Evolutionary conservation across 2,113 vertebrate genomes (phyloP).

Genomic region (Strix aluco): DNA sequence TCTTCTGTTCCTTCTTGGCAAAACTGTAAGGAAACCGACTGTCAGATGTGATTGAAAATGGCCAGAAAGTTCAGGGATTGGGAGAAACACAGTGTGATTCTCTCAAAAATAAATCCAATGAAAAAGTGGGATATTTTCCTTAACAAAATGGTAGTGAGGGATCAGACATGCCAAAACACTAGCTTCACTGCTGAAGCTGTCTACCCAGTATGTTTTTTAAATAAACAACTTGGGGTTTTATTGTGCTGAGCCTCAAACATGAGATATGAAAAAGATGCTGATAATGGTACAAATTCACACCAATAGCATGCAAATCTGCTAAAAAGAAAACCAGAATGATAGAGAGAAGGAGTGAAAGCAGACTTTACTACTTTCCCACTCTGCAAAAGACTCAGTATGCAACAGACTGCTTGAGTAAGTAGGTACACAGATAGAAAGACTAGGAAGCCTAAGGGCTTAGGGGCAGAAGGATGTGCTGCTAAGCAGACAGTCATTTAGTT

Average conservation of each 20-base stretch:
- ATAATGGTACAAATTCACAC: accelerated
- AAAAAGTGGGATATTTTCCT: background rate
- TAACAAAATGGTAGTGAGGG: background rate
- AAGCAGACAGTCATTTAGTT: background rate
- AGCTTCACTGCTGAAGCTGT: background rate
- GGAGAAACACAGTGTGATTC: background rate
- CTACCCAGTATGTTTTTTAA: background rate
- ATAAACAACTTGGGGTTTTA: background rate
- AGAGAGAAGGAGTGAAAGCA: background rate
- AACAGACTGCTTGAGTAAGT: background rate
- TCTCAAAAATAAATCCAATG: background rate
- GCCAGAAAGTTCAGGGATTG: background rate
- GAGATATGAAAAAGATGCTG: background rate
- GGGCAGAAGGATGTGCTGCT: background rate
- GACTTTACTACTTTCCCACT: background rate
- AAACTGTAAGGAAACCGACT: background rate
- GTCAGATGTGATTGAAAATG: accelerated
- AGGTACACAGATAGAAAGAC: background rate
- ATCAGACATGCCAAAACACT: background rate
- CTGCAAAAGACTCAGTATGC: background rate
- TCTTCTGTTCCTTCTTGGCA: background rate
- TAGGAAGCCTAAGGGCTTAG: background rate
- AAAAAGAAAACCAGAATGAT: background rate
- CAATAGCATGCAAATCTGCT: background rate
- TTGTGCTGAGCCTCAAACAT: accelerated